Evolutionary conservation across 2,888 invertebrate genomes (phyloP).

Genomic region (Drosophila kambysellisi): DNA sequence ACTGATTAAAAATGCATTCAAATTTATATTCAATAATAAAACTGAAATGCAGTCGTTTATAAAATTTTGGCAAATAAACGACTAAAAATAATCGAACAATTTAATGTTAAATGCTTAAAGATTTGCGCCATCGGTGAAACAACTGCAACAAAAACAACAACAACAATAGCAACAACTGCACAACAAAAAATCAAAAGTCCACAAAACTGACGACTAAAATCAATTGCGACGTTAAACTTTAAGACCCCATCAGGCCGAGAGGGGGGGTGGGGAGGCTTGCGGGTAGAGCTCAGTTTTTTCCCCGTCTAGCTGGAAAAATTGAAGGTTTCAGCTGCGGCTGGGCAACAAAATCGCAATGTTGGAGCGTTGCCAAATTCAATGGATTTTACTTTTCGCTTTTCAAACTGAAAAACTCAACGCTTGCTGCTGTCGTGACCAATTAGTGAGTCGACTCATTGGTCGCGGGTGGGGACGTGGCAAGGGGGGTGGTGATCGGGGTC

Average conservation of each 20-base stretch:
- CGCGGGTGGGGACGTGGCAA: slow-evolving; percentile 25
- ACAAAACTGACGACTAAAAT: slow-evolving; percentile 80
- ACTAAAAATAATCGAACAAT: slow-evolving; percentile 61
- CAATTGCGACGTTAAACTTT: slow-evolving; percentile 79
- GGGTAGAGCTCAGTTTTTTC: slow-evolving; percentile 41
- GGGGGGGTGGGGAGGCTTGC: not conserved
- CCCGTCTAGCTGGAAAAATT: slow-evolving; percentile 69
- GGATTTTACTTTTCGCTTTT: slow-evolving; percentile 77
- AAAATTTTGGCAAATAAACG: slow-evolving; percentile 61
- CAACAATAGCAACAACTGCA: slow-evolving; percentile 45
- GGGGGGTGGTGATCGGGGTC: slow-evolving; percentile 26
- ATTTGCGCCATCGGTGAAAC: slow-evolving; percentile 63
- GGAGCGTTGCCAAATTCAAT: slow-evolving; percentile 75
- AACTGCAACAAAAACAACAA: slow-evolving; percentile 33
- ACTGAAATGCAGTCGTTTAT: slow-evolving; percentile 57
- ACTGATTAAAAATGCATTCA: slow-evolving; percentile 74
- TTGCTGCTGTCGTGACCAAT: slow-evolving; percentile 75
- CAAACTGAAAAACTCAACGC: slow-evolving; percentile 59
- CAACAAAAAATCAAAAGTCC: slow-evolving; percentile 72
- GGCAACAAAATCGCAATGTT: slow-evolving; percentile 50
- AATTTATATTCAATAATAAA: slow-evolving; percentile 74
- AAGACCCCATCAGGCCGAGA: slow-evolving; percentile 58
- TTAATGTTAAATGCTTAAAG: slow-evolving; percentile 63
- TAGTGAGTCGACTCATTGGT: slow-evolving; percentile 66
- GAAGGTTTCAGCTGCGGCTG: slow-evolving; percentile 69